These are phyloP conservation scores for Tiaroga cobitis DNA, from an alignment of 2,797 vertebrate genomes.

Conservation along the genomic window DNA sequence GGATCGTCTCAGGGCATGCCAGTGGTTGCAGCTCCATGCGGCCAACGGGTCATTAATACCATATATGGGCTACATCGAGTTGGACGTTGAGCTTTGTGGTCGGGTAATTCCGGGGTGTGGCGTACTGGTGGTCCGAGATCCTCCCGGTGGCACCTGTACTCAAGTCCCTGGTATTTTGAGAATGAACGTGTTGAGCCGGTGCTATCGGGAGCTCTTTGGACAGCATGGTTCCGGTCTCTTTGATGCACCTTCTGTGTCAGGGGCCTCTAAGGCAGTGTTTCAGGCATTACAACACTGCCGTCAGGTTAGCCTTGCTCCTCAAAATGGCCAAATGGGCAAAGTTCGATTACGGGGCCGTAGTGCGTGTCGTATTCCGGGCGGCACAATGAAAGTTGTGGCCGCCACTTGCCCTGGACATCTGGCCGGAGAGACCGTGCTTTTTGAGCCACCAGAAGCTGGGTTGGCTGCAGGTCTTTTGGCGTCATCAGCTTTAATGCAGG, in stretches of 20 bases:
- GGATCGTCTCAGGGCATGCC: neutral
- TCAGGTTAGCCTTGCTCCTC: neutral
- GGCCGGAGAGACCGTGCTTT: neutral
- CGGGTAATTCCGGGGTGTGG: neutral
- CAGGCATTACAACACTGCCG: neutral
- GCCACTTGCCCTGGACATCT: neutral
- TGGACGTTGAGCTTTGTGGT: neutral
- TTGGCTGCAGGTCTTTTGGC: constrained; percentile 26
- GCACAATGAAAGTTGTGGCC: neutral
- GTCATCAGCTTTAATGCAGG: neutral
- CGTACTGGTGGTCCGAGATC: constrained; percentile 2
- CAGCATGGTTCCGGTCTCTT: constrained; percentile 9
- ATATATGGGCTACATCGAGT: neutral
- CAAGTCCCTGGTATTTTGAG: constrained; percentile 24
- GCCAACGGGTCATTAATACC: too few species aligned
- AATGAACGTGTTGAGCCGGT: constrained; percentile 12
- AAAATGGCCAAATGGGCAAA: neutral
- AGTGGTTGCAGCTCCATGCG: neutral
- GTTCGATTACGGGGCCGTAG: neutral
- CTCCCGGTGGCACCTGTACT: neutral
- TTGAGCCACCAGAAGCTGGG: neutral
- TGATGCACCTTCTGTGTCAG: neutral
- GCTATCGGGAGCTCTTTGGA: neutral
- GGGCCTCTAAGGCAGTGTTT: neutral
- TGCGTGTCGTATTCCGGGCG: neutral